These are phyloP conservation scores for Hoplostethus atlanticus DNA, from an alignment of 2,797 vertebrate genomes.

Conservation along the genomic window DNA sequence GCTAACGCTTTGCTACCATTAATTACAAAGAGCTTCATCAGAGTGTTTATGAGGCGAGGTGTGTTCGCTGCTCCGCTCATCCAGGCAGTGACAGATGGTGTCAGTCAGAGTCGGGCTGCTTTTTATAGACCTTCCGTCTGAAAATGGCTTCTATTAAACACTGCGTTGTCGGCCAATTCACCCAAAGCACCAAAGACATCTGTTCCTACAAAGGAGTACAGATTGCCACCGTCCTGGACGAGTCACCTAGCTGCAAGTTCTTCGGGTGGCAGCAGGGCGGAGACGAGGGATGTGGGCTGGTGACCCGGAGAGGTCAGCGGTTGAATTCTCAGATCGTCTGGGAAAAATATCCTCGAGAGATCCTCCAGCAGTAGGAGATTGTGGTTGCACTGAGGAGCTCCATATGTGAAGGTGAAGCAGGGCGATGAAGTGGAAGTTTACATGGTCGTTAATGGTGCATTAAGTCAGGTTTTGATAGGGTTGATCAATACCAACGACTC, in stretches of 20 bases:
- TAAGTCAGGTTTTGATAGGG: no score
- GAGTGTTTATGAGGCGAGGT: constrained; percentile 34
- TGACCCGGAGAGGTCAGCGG: neutral
- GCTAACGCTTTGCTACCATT: constrained; percentile 21
- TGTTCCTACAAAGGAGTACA: constrained; percentile 41
- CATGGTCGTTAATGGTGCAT: no score
- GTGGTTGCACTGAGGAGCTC: no score
- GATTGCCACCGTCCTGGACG: constrained; percentile 25
- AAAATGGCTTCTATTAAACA: constrained; percentile 39
- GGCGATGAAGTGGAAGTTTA: no score
- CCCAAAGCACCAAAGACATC: constrained; percentile 46
- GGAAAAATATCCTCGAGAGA: neutral
- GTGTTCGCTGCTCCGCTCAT: constrained; percentile 31
- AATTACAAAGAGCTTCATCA: constrained; percentile 36
- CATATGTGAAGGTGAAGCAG: no score
- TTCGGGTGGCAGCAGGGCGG: neutral
- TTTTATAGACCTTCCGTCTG: constrained; percentile 22
- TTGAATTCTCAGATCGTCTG: neutral
- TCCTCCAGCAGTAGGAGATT: neutral
- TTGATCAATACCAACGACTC: no score
- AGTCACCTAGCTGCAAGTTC: neutral
- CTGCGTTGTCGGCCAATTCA: constrained; percentile 29
- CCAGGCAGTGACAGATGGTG: constrained; percentile 53
- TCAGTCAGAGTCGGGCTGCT: constrained; percentile 39
- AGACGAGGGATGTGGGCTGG: constrained; percentile 6